These are phyloP conservation scores for Sminthurides aquaticus DNA, from an alignment of 2,888 invertebrate species.

Conservation along the genomic window DNA sequence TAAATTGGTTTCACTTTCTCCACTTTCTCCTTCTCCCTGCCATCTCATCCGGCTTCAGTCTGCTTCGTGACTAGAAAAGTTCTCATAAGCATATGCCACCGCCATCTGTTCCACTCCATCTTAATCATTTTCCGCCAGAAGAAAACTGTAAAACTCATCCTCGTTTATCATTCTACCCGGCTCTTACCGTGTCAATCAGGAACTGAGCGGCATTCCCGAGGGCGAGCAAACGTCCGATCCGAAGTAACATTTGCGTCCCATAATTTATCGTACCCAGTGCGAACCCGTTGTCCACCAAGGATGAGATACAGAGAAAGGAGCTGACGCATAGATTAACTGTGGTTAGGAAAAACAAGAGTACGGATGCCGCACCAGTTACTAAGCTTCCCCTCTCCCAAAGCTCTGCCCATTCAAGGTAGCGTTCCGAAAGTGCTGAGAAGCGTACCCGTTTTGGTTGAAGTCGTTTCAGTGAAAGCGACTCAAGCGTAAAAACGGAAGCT, in stretches of 20 bases:
- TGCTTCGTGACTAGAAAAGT: too few species aligned
- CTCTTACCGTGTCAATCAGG: conserved; percentile 12
- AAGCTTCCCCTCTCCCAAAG: conserved; percentile 9
- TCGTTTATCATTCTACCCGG: too few species aligned
- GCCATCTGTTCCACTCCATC: too few species aligned
- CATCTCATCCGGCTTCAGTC: too few species aligned
- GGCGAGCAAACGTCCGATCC: conserved; percentile 2
- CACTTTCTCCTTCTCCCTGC: neutral
- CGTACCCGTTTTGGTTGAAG: neutral
- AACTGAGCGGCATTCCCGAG: conserved; percentile 17
- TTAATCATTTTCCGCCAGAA: too few species aligned
- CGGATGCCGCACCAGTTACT: conserved; percentile 7
- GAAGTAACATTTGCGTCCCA: neutral
- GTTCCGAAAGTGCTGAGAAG: neutral
- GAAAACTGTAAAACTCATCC: too few species aligned
- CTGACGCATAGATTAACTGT: conserved; percentile 16
- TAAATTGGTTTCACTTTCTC: too few species aligned
- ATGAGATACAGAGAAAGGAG: conserved; percentile 10
- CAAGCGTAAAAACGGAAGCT: neutral
- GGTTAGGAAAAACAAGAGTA: conserved; percentile 5
- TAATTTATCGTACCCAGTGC: neutral
- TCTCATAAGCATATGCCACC: too few species aligned
- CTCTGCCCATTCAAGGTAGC: conserved; percentile 18
- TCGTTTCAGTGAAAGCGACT: neutral
- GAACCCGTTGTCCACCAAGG: neutral